phyloP scores from a whole-genome alignment of 2,113 vertebrate genomes.

The Siniperca chuatsi region DNA sequence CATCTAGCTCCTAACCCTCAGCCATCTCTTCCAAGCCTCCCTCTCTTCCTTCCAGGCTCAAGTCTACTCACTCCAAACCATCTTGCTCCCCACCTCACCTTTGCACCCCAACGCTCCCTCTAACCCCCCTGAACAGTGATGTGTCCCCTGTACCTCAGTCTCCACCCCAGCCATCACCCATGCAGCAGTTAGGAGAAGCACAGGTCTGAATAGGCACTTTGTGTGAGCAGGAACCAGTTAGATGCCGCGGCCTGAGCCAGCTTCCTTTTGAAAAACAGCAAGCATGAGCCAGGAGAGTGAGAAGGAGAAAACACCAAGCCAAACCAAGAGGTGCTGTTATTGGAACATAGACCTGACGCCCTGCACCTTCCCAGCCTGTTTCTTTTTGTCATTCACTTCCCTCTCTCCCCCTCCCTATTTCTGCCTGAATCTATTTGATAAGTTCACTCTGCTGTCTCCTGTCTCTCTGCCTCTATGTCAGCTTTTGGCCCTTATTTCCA shows the following conservation, averaged over 20 bases:
- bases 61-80: constrained; percentile 47
- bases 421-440: constrained; percentile 35
- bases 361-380: constrained; percentile 14
- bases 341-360: constrained; percentile 49
- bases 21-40: constrained; percentile 12
- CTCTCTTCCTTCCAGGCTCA: constrained; percentile 22
- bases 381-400: constrained; percentile 26
- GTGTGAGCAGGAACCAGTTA: constrained; percentile 76
- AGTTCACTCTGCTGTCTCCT: constrained; percentile 28
- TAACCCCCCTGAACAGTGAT: constrained; percentile 4
- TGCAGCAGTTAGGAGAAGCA: constrained; percentile 61
- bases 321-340: constrained; percentile 57
- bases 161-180: constrained; percentile 46
- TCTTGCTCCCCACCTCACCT: constrained; percentile 24
- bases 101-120: constrained; percentile 27
- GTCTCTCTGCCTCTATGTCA: constrained; percentile 29
- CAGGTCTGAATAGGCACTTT: constrained; percentile 80
- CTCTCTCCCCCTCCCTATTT: constrained; percentile 23
- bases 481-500: constrained; percentile 23
- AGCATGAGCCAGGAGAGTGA: constrained; percentile 58
- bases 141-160: constrained; percentile 8
- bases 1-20: constrained; percentile 18
- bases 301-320: constrained; percentile 61
- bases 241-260: constrained; percentile 71
- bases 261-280: constrained; percentile 84